A percentile compares a stretch with the other conserved stretches of the same genome.
Evolutionary conservation across 2,797 vertebrate species (phyloP).

Genomic region (Cryptoprocta ferox): DNA sequence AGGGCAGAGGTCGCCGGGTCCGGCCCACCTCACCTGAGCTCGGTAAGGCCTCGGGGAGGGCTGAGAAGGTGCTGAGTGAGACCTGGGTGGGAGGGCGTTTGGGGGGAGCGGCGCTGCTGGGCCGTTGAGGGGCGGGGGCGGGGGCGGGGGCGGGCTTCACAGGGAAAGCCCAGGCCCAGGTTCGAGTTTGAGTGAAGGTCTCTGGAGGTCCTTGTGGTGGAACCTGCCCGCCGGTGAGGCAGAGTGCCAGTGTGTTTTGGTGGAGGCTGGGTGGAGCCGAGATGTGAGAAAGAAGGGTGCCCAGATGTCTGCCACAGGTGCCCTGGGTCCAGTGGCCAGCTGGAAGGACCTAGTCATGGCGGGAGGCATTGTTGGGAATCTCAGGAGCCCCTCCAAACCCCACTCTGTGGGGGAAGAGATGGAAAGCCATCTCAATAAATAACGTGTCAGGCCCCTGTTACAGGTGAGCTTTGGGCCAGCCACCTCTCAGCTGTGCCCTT

Average conservation of each 20-base stretch:
- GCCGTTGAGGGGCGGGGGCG: not conserved
- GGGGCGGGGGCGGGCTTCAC: not conserved
- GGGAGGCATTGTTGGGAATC: not conserved
- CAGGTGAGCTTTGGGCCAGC: not conserved
- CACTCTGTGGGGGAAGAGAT: not conserved
- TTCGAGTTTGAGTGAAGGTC: not conserved
- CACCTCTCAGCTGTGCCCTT: not conserved
- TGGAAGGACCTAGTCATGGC: not conserved
- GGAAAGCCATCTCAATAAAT: not conserved
- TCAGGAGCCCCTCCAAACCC: not conserved
- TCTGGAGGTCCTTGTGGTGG: not conserved
- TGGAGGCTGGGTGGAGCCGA: not conserved
- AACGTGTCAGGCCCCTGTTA: not conserved
- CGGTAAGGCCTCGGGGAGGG: slow-evolving; percentile 86
- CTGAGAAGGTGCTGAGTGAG: not conserved
- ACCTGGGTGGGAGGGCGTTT: not conserved
- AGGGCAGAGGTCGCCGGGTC: slow-evolving; percentile 92
- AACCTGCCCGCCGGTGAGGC: not conserved
- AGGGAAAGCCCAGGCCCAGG: not conserved
- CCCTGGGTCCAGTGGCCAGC: not conserved
- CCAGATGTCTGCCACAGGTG: not conserved
- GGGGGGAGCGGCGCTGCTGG: not conserved
- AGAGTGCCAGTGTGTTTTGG: not conserved
- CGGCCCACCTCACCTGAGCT: slow-evolving; percentile 95
- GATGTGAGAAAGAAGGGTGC: not conserved